These are phyloP conservation scores for Drosophila ambigua DNA, from an alignment of 1,140 invertebrate genomes.

Conservation along the genomic window DNA sequence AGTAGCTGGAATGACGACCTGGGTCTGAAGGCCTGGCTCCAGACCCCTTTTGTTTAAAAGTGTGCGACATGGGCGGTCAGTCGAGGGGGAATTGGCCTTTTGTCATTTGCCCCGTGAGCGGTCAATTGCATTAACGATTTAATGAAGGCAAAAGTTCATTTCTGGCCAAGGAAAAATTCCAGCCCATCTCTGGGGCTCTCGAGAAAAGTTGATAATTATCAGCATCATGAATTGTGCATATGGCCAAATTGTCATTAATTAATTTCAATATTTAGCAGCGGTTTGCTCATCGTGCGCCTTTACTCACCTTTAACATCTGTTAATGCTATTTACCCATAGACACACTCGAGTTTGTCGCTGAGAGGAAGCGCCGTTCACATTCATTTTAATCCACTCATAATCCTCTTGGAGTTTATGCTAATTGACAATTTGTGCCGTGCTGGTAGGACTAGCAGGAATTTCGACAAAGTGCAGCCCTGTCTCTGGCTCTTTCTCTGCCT, in stretches of 20 bases:
- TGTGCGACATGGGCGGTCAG: conserved; percentile 23
- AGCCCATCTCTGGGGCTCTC: not conserved
- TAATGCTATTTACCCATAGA: conserved; percentile 37
- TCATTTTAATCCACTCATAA: conserved; percentile 69
- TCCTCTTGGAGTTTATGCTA: conserved; percentile 58
- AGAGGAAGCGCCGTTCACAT: conserved; percentile 31
- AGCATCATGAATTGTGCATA: not conserved
- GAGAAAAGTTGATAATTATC: too few relatives aligned
- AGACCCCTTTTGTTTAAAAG: conserved; percentile 24
- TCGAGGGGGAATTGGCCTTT: conserved; percentile 32
- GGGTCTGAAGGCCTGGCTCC: not conserved
- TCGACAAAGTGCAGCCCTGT: conserved; percentile 32
- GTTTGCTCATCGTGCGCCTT: conserved; percentile 31
- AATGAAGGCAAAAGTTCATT: conserved; percentile 18
- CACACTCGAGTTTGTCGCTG: not conserved
- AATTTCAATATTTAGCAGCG: conserved; percentile 37
- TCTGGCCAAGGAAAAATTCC: conserved; percentile 2
- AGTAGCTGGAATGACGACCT: conserved; percentile 1
- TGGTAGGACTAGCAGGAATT: conserved; percentile 15
- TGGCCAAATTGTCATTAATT: conserved; percentile 37
- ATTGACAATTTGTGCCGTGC: conserved; percentile 50
- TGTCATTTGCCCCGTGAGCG: conserved; percentile 38
- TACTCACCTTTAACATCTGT: conserved; percentile 44
- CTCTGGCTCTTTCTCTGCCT: not conserved
- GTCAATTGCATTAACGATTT: conserved; percentile 53